These are phyloP conservation scores for Manis crassicaudata DNA, from an alignment of 2,797 vertebrate species.

Conservation along the genomic window DNA sequence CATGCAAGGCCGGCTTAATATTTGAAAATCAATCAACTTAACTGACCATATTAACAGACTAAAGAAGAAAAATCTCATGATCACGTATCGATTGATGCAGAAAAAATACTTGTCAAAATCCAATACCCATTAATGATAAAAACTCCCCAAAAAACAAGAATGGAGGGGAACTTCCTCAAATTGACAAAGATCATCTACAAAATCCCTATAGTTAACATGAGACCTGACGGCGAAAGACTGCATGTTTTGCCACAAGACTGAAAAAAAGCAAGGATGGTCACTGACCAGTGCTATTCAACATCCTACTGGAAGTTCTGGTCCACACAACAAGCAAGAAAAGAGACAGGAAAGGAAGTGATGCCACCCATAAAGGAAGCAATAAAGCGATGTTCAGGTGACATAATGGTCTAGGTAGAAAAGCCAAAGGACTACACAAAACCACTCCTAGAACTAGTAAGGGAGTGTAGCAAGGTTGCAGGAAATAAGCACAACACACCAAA, in stretches of 20 bases:
- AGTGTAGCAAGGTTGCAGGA: not conserved
- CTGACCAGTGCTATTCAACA: not conserved
- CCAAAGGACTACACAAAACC: not conserved
- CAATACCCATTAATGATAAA: not conserved
- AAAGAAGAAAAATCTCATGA: not conserved
- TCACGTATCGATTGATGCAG: not conserved
- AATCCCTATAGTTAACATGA: not conserved
- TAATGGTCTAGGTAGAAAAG: not conserved
- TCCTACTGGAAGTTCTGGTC: not conserved
- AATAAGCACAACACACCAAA: not conserved
- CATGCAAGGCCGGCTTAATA: not conserved
- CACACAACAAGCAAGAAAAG: not conserved
- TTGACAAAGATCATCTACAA: not conserved
- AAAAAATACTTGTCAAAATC: not conserved
- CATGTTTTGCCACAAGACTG: not conserved
- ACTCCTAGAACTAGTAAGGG: not conserved
- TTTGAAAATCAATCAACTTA: not conserved
- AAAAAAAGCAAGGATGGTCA: not conserved
- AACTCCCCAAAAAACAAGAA: not conserved
- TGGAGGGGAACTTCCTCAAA: not conserved
- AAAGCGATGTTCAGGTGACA: not conserved
- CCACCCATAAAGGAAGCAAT: not conserved
- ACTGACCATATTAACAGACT: not conserved
- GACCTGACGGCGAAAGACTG: not conserved
- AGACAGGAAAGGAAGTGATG: not conserved